These are phyloP conservation scores for Mandrillus leucophaeus DNA, from an alignment of 2,113 vertebrate species.

Conservation along the genomic window DNA sequence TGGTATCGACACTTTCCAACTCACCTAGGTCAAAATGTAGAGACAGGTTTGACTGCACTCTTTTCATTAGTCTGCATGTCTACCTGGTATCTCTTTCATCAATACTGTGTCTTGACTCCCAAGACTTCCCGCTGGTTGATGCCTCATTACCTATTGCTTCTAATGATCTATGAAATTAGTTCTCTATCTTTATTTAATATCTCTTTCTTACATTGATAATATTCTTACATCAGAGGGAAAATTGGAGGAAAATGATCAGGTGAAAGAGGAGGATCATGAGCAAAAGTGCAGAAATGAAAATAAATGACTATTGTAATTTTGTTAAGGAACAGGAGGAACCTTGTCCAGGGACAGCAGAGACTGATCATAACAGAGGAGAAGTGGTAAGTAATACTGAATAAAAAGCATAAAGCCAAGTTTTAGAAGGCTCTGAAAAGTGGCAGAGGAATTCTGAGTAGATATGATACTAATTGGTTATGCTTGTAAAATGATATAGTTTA, in stretches of 20 bases:
- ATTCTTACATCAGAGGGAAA: neutral
- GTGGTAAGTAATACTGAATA: neutral
- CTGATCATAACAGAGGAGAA: neutral
- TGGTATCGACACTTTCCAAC: neutral
- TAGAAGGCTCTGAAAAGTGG: neutral
- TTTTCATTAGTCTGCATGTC: neutral
- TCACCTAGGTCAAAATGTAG: neutral
- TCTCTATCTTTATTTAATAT: neutral
- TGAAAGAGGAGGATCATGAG: neutral
- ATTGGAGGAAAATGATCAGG: neutral
- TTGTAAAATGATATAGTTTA: neutral
- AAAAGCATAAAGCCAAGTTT: neutral
- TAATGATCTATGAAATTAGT: neutral
- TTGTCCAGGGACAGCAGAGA: neutral
- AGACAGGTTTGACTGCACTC: neutral
- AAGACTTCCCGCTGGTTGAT: neutral
- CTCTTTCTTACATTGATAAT: neutral
- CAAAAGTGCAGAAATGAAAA: conserved; percentile 1
- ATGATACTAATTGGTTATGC: neutral
- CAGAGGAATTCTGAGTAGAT: neutral
- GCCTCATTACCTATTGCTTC: neutral
- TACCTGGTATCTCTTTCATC: neutral
- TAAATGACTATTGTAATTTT: neutral
- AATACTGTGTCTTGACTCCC: neutral
- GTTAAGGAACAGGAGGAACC: neutral